Percentiles rank a stretch among this genome's conserved stretches.
phyloP scores from a whole-genome alignment of 2,797 vertebrate genomes.

The Labeo calbasu region DNA sequence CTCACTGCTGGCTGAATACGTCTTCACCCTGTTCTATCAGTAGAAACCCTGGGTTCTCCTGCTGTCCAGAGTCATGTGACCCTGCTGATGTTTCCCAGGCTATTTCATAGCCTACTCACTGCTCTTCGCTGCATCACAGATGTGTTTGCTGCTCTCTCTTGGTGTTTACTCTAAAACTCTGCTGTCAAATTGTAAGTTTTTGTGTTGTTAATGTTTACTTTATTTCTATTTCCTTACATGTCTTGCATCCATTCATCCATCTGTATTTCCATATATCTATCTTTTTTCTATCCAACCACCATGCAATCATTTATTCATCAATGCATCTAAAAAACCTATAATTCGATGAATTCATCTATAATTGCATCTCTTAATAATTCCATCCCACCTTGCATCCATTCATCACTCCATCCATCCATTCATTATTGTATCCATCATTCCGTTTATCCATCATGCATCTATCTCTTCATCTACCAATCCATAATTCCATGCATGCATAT shows the following conservation, averaged over 20 bases:
- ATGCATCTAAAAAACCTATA: neutral
- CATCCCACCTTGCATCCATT: neutral
- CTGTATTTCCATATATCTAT: neutral
- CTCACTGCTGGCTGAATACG: conserved; percentile 41
- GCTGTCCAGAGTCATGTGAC: conserved; percentile 30
- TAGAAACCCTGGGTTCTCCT: conserved; percentile 11
- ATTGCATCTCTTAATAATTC: neutral
- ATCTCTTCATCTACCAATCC: neutral
- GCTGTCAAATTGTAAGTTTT: neutral
- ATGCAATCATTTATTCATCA: neutral
- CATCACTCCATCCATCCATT: neutral
- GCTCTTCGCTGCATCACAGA: conserved; percentile 23
- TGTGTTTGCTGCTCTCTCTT: neutral
- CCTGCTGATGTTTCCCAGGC: conserved; percentile 18
- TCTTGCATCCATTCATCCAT: neutral
- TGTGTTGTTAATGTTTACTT: conserved; percentile 4
- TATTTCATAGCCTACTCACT: neutral
- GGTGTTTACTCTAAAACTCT: neutral
- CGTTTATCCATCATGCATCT: neutral
- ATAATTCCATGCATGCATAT: neutral
- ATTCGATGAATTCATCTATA: neutral
- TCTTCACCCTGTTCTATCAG: conserved; percentile 19
- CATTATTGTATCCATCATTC: too few species aligned
- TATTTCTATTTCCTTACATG: neutral
- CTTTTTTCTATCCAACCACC: neutral